Percentiles rank a stretch among this genome's conserved stretches.
These are phyloP conservation scores for Achlya flavicornis DNA, from an alignment of 2,888 invertebrate species.

Conservation along the genomic window DNA sequence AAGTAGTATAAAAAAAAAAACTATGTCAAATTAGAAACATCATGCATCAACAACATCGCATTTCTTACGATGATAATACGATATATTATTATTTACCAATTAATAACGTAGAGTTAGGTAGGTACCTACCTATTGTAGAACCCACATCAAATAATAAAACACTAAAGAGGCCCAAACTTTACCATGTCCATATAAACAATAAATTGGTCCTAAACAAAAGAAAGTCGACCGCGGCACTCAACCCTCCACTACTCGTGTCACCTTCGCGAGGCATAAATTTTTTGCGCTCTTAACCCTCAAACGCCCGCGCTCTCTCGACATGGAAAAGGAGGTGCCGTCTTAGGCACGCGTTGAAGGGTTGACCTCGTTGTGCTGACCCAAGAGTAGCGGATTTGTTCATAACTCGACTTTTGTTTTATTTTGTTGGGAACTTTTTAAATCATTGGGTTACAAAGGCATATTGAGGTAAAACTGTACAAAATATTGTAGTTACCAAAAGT, in stretches of 20 bases:
- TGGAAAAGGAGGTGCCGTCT: slow-evolving; percentile 80
- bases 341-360: slow-evolving; percentile 70
- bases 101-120: not conserved
- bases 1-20: too few relatives aligned
- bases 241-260: slow-evolving; percentile 42
- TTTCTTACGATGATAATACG: too few relatives aligned
- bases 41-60: too few relatives aligned
- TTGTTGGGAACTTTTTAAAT: not conserved
- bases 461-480: too few relatives aligned
- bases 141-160: not conserved
- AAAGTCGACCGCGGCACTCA: slow-evolving; percentile 20
- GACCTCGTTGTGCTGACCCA: slow-evolving; percentile 45
- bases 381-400: not conserved
- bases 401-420: slow-evolving; percentile 1
- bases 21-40: too few relatives aligned
- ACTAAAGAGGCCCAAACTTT: slow-evolving; percentile 6
- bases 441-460: not conserved
- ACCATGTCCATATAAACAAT: slow-evolving; percentile 12
- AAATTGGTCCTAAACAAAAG: slow-evolving; percentile 21
- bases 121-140: not conserved
- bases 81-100: too few relatives aligned
- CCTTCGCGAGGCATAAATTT: slow-evolving; percentile 70
- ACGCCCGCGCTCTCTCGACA: slow-evolving; percentile 51
- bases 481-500: too few relatives aligned
- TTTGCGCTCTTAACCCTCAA: slow-evolving; percentile 71